These are phyloP conservation scores for Channa striata DNA, from an alignment of 2,797 vertebrate species.

Conservation along the genomic window DNA sequence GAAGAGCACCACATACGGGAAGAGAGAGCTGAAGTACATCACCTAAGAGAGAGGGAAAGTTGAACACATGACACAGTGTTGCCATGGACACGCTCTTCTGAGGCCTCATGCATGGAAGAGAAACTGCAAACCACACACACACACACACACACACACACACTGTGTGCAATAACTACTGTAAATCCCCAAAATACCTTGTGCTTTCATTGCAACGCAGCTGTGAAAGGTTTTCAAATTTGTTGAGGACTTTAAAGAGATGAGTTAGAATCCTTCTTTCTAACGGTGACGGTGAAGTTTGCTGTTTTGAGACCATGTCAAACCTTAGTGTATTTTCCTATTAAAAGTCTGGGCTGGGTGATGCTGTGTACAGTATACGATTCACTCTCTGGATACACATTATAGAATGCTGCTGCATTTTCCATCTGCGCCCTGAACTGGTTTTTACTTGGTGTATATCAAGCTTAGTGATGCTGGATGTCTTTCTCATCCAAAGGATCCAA, in stretches of 20 bases:
- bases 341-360: constrained; percentile 57
- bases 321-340: constrained; percentile 49
- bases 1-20: constrained; percentile 96
- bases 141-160: constrained; percentile 20
- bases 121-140: constrained; percentile 21
- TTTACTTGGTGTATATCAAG: constrained; percentile 60
- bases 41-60: constrained; percentile 83
- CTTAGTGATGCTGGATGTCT: constrained; percentile 70
- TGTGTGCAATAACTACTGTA: constrained; percentile 23
- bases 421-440: constrained; percentile 50
- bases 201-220: constrained; percentile 51
- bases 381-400: constrained; percentile 66
- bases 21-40: constrained; percentile 99
- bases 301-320: constrained; percentile 52
- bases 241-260: constrained; percentile 38
- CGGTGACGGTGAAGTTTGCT: too few relatives aligned
- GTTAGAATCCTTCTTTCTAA: constrained; percentile 43
- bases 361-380: constrained; percentile 62
- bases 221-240: constrained; percentile 51
- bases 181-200: constrained; percentile 41
- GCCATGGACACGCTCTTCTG: constrained; percentile 69
- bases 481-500: constrained; percentile 62
- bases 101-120: constrained; percentile 49
- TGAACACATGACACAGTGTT: constrained; percentile 53
- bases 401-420: constrained; percentile 64